phyloP scores from a whole-genome alignment of 1,140 invertebrate species.

The Leptinotarsa defecta region DNA sequence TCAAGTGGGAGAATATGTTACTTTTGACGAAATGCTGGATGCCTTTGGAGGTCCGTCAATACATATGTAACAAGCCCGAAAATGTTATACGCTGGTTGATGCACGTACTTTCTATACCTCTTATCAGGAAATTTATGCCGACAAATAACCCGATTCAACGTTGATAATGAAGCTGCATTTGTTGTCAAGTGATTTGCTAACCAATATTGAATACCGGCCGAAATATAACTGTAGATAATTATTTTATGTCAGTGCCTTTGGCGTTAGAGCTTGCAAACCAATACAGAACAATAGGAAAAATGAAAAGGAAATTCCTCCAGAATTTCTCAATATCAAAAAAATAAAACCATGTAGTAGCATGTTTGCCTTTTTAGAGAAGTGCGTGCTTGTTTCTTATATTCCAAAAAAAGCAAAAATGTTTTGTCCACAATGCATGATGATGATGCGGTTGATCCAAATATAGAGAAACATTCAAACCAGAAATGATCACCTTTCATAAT shows the following conservation, averaged over 20 bases:
- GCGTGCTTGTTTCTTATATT: neutral
- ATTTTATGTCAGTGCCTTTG: neutral
- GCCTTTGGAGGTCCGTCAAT: neutral
- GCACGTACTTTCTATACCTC: slow-evolving; percentile 43
- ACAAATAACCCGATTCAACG: slow-evolving; percentile 6
- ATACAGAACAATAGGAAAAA: neutral
- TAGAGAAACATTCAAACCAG: neutral
- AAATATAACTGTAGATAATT: too few relatives aligned
- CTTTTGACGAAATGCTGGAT: neutral
- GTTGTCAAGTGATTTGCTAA: neutral
- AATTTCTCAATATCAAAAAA: neutral
- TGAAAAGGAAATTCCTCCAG: neutral
- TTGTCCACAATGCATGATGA: neutral
- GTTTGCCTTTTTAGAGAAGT: neutral
- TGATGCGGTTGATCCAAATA: neutral
- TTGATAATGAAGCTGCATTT: neutral
- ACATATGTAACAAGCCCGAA: neutral
- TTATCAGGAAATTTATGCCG: slow-evolving; percentile 49
- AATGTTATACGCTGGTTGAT: slow-evolving; percentile 20
- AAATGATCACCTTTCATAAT: neutral
- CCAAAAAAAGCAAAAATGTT: neutral
- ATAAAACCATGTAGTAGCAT: neutral
- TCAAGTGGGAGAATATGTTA: slow-evolving; percentile 21
- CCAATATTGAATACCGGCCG: neutral
- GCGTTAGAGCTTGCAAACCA: neutral